Evolutionary conservation across 2,797 vertebrate species (phyloP).

Genomic region (Aldrovandia affinis): DNA sequence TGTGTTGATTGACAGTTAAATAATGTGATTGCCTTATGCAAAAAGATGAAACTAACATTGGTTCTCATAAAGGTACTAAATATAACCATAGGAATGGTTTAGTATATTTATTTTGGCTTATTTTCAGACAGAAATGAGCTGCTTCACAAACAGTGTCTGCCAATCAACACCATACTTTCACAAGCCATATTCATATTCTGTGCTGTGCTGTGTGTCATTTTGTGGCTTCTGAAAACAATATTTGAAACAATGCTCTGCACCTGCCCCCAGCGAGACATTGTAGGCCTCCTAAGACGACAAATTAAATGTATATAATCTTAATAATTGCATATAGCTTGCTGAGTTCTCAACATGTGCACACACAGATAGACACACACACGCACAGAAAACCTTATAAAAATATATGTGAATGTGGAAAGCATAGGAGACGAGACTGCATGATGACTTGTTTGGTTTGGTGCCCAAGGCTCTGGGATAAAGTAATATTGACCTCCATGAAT

Average conservation of each 20-base stretch:
- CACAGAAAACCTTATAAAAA: not conserved
- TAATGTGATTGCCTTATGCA: not conserved
- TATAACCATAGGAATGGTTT: not conserved
- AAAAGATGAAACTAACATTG: slow-evolving; percentile 2
- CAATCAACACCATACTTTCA: not conserved
- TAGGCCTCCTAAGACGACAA: not conserved
- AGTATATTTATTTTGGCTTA: not conserved
- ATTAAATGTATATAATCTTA: not conserved
- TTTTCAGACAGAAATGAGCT: not conserved
- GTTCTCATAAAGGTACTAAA: not conserved
- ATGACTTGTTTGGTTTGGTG: not conserved
- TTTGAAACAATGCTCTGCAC: not conserved
- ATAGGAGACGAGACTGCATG: not conserved
- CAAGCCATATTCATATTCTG: not conserved
- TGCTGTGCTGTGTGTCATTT: not conserved
- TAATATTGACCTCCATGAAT: not conserved
- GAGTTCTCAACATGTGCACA: not conserved
- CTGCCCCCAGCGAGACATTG: not conserved
- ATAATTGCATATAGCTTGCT: not conserved
- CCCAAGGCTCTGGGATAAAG: not conserved
- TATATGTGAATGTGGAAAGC: not conserved
- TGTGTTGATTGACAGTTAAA: not conserved
- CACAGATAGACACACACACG: not conserved
- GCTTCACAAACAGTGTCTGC: not conserved
- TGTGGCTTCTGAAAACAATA: not conserved